Evolutionary conservation across 2,888 invertebrate species (phyloP).

Genomic region (Cerastis leucographa): DNA sequence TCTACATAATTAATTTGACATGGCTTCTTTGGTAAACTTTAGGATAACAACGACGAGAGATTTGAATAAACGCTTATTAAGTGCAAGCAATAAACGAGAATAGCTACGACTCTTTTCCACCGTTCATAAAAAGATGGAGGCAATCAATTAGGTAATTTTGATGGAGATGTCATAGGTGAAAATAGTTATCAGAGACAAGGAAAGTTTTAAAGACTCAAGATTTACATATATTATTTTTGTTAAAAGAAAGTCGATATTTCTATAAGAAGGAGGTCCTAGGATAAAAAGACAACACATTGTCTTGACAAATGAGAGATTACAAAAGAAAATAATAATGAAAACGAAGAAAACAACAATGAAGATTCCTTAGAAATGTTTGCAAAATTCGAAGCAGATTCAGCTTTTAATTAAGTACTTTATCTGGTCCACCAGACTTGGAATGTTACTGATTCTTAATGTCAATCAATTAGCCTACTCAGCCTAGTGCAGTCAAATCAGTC

Average conservation of each 20-base stretch:
- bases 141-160: not conserved
- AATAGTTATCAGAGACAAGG: not conserved
- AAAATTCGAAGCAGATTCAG: not conserved
- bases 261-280: not conserved
- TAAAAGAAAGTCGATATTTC: not conserved
- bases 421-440: not conserved
- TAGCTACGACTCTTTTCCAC: not conserved
- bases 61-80: not conserved
- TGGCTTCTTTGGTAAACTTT: slow-evolving; percentile 2
- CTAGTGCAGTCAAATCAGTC: slow-evolving; percentile 30
- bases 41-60: not conserved
- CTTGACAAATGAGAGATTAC: slow-evolving; percentile 5
- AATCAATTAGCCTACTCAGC: slow-evolving; percentile 32
- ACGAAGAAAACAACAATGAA: slow-evolving; percentile 18
- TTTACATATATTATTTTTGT: not conserved
- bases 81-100: not conserved
- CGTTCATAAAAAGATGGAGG: not conserved
- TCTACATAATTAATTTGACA: slow-evolving; percentile 45
- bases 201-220: not conserved
- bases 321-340: not conserved
- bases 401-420: slow-evolving; percentile 3
- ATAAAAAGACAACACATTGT: not conserved
- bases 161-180: not conserved
- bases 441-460: slow-evolving; percentile 1
- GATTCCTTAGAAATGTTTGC: not conserved